Evolutionary conservation across 2,888 invertebrate species (phyloP), one percentile per base, ranked within the genome.

Genomic region (Drosophila meridionalis): DNA sequence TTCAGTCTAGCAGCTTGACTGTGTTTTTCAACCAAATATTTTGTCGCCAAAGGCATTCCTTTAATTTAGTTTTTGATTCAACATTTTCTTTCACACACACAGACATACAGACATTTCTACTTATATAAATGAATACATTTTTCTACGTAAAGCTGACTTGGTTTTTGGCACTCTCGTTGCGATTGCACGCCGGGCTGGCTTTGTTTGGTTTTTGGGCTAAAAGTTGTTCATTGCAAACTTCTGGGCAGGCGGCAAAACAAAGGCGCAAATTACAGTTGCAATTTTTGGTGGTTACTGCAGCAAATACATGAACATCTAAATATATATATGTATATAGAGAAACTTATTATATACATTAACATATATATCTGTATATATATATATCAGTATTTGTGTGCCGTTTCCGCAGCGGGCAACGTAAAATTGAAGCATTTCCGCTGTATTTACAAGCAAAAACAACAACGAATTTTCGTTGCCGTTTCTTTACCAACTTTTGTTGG

Each of bases 341-440:
- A 26, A 26, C 20, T 9, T 43, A 43, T 9, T 47, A 26, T 28
- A 68, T n/a, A 60, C 32, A 53, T 59, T 20, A 20, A 34, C 48
- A 7, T 68, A 50, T 14, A 66, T 42, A n/a, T n/a, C 8, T 36
- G 47, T 30, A n/a, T 43, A 26, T 7, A 28, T 47, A 28, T 60
- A 36, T n/a, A n/a, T 61, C 14, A 42, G 32, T 50, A 65, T 52
- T 38, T 66, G 43, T 47, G 47, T 30, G 55, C 32, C 30, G 38
- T 77, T 69, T 87, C 76, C 87, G 83, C 73, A 79, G 62, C 69
- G 76, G 77, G 73, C 79, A 73, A 79, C 81, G 58, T 66, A 72
- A 81, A 87, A 85, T 80, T 85, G 83, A 81, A 81, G 85, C 85
- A 85, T 83, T 87, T 86, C 85, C 87, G 87, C 85, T 83, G 76